Conservation (phyloP, 2,797 vertebrate genomes). For the Champsocephalus gunnari region DNA sequence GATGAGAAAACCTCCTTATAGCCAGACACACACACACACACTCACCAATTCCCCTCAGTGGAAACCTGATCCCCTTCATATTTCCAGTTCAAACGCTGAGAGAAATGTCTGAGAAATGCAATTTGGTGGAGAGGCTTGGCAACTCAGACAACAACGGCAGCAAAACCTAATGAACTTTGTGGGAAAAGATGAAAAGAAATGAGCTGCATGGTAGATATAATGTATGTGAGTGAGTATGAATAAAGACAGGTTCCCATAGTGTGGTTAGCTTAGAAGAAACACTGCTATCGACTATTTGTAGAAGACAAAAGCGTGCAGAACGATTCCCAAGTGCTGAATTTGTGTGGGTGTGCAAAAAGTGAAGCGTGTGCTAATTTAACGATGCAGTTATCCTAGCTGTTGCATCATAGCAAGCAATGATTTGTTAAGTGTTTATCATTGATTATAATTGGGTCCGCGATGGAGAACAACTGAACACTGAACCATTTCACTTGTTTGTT, state of each 20-base stretch:
- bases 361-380: constrained; percentile 45
- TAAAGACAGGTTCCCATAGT: constrained; percentile 68
- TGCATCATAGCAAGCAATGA: constrained; percentile 5
- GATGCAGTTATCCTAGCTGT: constrained; percentile 40
- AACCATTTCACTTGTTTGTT: constrained; percentile 24
- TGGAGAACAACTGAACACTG: background rate
- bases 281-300: constrained; percentile 27
- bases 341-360: constrained; percentile 11
- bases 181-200: constrained; percentile 76
- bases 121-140: constrained; percentile 69
- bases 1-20: constrained; percentile 34
- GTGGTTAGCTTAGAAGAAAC: constrained; percentile 42
- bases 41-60: constrained; percentile 52
- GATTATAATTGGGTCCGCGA: constrained; percentile 51
- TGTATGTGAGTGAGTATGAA: constrained; percentile 65
- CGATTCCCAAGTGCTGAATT: background rate
- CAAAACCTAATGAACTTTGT: constrained; percentile 74
- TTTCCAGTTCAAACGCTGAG: constrained; percentile 77
- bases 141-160: constrained; percentile 67
- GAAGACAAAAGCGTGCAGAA: constrained; percentile 22
- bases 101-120: constrained; percentile 76
- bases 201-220: constrained; percentile 63
- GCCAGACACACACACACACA: constrained; percentile 23
- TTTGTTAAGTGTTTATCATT: constrained; percentile 40
- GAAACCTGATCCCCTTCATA: constrained; percentile 78